Conservation (phyloP, 2,888 invertebrate species). For the Chaitophorus viminalis region DNA sequence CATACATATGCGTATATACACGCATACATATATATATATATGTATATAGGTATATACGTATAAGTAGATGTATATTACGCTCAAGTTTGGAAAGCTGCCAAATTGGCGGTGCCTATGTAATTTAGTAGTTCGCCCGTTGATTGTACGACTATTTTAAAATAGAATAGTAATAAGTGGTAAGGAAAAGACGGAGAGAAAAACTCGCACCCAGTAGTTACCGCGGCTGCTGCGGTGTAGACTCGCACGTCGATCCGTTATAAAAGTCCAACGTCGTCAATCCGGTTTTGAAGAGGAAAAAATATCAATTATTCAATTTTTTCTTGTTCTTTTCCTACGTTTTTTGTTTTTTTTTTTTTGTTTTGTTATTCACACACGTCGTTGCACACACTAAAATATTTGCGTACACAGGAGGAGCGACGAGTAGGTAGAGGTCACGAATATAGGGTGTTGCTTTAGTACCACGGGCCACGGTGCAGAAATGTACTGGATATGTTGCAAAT, state of each 20-base stretch:
- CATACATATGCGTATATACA: too few species aligned
- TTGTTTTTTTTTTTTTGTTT: neutral
- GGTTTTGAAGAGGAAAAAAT: conserved; percentile 44
- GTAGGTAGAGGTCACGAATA: too few species aligned
- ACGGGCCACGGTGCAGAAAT: too few species aligned
- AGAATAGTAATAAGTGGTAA: conserved; percentile 42
- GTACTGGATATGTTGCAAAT: too few species aligned
- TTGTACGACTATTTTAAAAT: conserved; percentile 58
- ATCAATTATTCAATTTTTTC: conserved; percentile 37
- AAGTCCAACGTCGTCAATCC: conserved; percentile 59
- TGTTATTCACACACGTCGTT: neutral
- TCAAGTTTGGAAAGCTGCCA: conserved; percentile 58
- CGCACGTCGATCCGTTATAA: conserved; percentile 53
- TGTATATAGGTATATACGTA: too few species aligned
- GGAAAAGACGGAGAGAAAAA: conserved; percentile 17
- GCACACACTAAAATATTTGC: neutral
- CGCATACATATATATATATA: too few species aligned
- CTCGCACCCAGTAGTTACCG: conserved; percentile 41
- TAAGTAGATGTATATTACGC: neutral
- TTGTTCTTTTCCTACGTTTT: neutral
- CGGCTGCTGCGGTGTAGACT: neutral
- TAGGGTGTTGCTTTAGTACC: too few species aligned
- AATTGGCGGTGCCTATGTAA: conserved; percentile 55
- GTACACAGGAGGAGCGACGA: neutral
- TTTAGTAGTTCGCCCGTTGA: conserved; percentile 52